Base-by-base conservation (phyloP, 2,888 invertebrate species). In the Tethea ocularis region DNA sequence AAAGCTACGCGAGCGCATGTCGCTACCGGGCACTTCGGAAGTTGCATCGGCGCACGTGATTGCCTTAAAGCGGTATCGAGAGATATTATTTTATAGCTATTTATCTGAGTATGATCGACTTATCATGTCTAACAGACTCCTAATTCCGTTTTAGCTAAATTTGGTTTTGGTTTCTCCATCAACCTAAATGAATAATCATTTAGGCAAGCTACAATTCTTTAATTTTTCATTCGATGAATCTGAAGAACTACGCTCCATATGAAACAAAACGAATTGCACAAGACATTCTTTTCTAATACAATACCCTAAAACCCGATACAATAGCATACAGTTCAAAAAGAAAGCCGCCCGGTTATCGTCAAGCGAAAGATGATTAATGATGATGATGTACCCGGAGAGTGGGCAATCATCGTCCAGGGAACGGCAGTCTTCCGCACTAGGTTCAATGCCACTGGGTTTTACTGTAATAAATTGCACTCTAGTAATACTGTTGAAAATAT, bases 351-450 rank as follows among this genome's bases (percentile, higher is more conserved):
- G 59, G 57, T 53, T 60, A 57, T 57, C 52, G 26, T 53, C 69
- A 74, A 80, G 75, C 72, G 63, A 69, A 67, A 59, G 67, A 69
- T 80, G 81, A 82, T 82, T 78, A 74, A 82, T 80, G 80, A 80
- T 80, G 76, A 80, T 78, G 77, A 74, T 64, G 46, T 46, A 10
- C 20, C 46, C 46, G 20, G 46, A 20, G 46, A 46, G 70, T 46
- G 20, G n/a, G 62, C 67, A 67, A 74, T 75, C 72, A 71, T 69
- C 74, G 72, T 68, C 63, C 66, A 66, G 59, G 63, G 57, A 51
- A 56, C n/a, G 33, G 33, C 29, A 22, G 57, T 51, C 60, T 57
- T 57, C 54, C 54, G 60, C 51, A 36, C 57, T 61, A 61, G 67
- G 74, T 75, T 75, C 68, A 70, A 71, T 75, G 72, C 64, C 68